These are phyloP conservation scores for Eupeodes luniger DNA, from an alignment of 2,888 invertebrate species.

Conservation along the genomic window DNA sequence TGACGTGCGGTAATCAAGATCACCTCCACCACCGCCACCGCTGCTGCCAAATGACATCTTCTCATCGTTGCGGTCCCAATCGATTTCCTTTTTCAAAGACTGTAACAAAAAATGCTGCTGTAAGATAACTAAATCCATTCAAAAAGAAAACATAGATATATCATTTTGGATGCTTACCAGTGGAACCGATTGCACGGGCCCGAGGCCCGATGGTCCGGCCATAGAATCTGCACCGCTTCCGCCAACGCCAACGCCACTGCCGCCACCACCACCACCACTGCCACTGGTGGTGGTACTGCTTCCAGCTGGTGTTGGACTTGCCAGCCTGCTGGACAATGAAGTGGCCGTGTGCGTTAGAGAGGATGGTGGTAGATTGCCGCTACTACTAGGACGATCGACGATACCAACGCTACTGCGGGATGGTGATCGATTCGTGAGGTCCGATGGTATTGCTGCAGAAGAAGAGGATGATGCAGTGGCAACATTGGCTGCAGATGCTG, in stretches of 20 bases:
- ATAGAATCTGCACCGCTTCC: constrained; percentile 78
- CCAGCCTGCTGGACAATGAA: constrained; percentile 78
- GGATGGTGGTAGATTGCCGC: constrained; percentile 77
- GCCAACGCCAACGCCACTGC: constrained; percentile 61
- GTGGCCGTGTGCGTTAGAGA: constrained; percentile 78
- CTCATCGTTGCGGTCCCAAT: constrained; percentile 93
- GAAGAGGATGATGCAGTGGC: constrained; percentile 78
- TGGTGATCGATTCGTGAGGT: constrained; percentile 80
- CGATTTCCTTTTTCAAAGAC: constrained; percentile 95
- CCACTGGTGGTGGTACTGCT: constrained; percentile 76
- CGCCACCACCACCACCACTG: constrained; percentile 67
- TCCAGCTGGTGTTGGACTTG: constrained; percentile 80
- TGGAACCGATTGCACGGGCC: constrained; percentile 95
- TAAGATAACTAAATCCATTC: constrained; percentile 74
- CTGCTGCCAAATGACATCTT: constrained; percentile 87
- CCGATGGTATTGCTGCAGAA: constrained; percentile 77
- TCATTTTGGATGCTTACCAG: constrained; percentile 87
- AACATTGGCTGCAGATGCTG: constrained; percentile 68
- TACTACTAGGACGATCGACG: constrained; percentile 79
- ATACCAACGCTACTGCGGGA: constrained; percentile 77
- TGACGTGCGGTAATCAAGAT: constrained; percentile 92
- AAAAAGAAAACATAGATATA: constrained; percentile 45
- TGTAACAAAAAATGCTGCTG: constrained; percentile 82
- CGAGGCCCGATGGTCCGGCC: constrained; percentile 92
- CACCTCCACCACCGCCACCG: constrained; percentile 87